Conservation (phyloP, 2,888 invertebrate genomes). For the Stegana nigrithorax region DNA sequence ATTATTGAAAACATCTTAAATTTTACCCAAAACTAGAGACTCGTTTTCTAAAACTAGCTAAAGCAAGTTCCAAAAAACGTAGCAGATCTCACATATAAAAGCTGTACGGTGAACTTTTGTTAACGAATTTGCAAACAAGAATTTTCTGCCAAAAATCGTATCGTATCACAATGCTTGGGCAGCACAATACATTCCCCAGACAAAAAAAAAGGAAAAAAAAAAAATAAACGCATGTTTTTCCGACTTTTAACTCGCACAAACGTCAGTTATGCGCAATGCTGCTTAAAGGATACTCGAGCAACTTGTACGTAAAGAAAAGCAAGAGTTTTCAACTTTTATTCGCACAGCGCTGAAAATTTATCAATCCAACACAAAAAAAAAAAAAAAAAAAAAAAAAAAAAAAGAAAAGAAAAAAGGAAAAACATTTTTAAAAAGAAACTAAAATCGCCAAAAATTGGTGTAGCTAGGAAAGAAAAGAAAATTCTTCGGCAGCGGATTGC, state of each 20-base stretch:
- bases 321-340: background rate
- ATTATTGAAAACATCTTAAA: too few relatives aligned
- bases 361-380: background rate
- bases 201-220: slow-evolving; percentile 18
- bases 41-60: background rate
- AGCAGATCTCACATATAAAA: too few relatives aligned
- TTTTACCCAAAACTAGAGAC: too few relatives aligned
- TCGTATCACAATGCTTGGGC: too few relatives aligned
- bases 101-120: too few relatives aligned
- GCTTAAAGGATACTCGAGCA: background rate
- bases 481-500: background rate
- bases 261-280: slow-evolving; percentile 10
- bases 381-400: background rate
- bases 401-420: background rate
- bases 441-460: background rate
- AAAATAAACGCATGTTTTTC: slow-evolving; percentile 1
- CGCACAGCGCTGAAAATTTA: background rate
- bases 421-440: background rate
- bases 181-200: too few relatives aligned
- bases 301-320: too few relatives aligned
- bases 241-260: background rate
- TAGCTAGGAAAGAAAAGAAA: background rate
- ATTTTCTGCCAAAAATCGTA: too few relatives aligned
- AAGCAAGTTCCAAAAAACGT: too few relatives aligned
- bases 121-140: too few relatives aligned